Evolutionary conservation across 2,888 invertebrate genomes (phyloP).

Genomic region (Punctoribates punctum): DNA sequence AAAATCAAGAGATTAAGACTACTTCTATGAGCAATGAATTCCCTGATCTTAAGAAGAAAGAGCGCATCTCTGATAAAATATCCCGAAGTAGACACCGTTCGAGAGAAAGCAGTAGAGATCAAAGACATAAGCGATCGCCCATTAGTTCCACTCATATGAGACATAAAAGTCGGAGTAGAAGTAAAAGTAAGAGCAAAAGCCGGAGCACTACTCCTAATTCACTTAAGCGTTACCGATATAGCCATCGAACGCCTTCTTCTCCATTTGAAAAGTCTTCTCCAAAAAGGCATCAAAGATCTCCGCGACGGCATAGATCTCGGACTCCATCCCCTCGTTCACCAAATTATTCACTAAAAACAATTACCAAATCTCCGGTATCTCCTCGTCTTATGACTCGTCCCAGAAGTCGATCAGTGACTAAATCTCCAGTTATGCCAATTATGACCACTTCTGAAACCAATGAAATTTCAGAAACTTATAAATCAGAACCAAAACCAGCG

Average conservation of each 20-base stretch:
- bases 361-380: conserved; percentile 40
- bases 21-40: not conserved
- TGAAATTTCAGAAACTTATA: not conserved
- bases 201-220: conserved; percentile 11
- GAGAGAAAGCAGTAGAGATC: not conserved
- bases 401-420: conserved; percentile 46
- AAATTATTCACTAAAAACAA: not conserved
- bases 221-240: not conserved
- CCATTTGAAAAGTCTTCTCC: not conserved
- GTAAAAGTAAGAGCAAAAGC: conserved; percentile 22
- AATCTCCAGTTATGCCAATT: conserved; percentile 25
- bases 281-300: conserved; percentile 11
- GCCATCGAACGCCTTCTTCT: not conserved
- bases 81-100: conserved; percentile 3
- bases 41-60: not conserved
- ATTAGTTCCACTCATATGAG: not conserved
- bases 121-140: not conserved
- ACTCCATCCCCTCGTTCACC: conserved; percentile 38
- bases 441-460: not conserved
- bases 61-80: not conserved
- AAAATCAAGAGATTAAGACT: not conserved
- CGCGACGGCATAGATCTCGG: not conserved
- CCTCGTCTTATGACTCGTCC: conserved; percentile 45
- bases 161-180: conserved; percentile 11
- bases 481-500: conserved; percentile 3